These are phyloP conservation scores for Lepus europaeus DNA, from an alignment of 2,113 vertebrate genomes.

Conservation along the genomic window DNA sequence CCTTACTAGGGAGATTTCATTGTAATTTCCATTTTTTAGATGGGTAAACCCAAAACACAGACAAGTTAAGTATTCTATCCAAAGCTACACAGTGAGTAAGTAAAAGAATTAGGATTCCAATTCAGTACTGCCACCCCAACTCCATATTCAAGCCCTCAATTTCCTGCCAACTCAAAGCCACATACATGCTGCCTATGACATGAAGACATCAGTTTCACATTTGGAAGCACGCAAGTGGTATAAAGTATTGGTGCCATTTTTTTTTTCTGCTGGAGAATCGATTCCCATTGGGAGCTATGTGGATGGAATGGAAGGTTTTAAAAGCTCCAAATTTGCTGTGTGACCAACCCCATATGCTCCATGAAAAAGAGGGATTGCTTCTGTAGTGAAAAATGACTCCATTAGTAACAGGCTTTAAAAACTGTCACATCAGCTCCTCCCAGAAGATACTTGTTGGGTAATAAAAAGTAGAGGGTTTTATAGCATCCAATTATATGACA, in stretches of 20 bases:
- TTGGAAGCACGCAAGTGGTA: not conserved
- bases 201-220: not conserved
- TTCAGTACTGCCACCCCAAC: not conserved
- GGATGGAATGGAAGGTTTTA: not conserved
- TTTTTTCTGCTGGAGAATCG: conserved; percentile 1
- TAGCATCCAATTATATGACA: conserved; percentile 15
- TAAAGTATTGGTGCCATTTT: not conserved
- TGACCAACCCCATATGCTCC: not conserved
- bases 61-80: not conserved
- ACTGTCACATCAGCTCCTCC: conserved; percentile 40
- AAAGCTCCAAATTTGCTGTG: not conserved
- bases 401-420: conserved; percentile 43
- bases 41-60: not conserved
- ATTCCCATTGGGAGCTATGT: not conserved
- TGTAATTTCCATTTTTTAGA: not conserved
- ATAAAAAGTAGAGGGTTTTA: conserved; percentile 1
- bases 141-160: not conserved
- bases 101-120: not conserved
- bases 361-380: conserved; percentile 25
- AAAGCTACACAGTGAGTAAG: not conserved
- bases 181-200: conserved; percentile 31
- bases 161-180: not conserved
- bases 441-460: not conserved
- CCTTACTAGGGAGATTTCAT: not conserved
- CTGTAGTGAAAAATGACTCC: conserved; percentile 61